Base-by-base conservation (phyloP, 2,113 vertebrate genomes). In the Grammomys surdaster region DNA sequence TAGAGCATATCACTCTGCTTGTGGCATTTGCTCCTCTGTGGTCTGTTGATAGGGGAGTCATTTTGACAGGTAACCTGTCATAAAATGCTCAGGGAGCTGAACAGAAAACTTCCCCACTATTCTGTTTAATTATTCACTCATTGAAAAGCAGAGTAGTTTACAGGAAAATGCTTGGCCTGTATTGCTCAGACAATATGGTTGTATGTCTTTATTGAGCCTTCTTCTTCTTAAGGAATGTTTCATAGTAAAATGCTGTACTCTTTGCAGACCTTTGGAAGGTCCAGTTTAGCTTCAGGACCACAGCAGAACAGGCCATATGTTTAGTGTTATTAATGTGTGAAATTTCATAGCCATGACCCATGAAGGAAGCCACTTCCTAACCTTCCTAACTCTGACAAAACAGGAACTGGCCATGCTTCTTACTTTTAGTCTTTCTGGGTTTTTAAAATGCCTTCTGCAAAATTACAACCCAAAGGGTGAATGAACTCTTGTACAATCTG, bases 271-370 rank as follows among this genome's bases (percentile, higher is more conserved):
- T 90, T 82, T 77, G 51, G 46, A 96, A 90, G 51, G n/a, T 82
- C 60, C 88, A 63, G 5, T 1, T 16, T 51, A 69, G 92, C 90
- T 60, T 90, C 51, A 60, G 88, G 58, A 86, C 60, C 40, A 48
- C 76, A 86, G 36, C 46, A 91, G 92, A 70, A 3, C 56, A 92
- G 36, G 33, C 65, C 60, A 70, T 70, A 95, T 95, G 86, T 92
- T 95, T 93, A 54, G n/a, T 73, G 97, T 97, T 97, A 90, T 89
- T 95, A 92, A 92, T 76, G 58, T 48, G 31, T 92, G 43, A 96
- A 81, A 93, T 70, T 88, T 60, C 63, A 89, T 31, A 95, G 89
- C 63, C 80, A 31, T 82, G 75, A 94, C 80, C 54, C 63, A 78
- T 56, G 54, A 96, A 94, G 86, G n/a, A 93, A 88, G 80, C 20